phyloP scores from a whole-genome alignment of 2,113 vertebrate species.

The Gavia stellata region DNA sequence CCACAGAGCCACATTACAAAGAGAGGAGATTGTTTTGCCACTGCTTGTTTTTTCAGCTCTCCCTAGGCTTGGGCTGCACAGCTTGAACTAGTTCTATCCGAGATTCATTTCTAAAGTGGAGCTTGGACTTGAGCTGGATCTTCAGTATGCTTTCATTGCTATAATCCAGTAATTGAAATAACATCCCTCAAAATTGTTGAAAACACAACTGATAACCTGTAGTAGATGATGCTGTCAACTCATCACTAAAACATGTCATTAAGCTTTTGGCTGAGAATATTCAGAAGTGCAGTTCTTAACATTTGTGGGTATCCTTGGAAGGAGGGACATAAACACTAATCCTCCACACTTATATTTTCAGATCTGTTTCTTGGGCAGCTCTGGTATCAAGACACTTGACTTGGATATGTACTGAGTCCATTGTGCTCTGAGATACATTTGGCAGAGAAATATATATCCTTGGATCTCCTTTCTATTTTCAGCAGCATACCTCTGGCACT shows the following conservation, averaged over 20 bases:
- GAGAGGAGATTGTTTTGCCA: not conserved
- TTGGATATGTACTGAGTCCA: not conserved
- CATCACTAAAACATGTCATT: not conserved
- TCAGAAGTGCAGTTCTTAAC: not conserved
- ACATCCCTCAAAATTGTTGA: not conserved
- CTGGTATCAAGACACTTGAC: not conserved
- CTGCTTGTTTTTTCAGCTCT: not conserved
- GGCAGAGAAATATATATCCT: not conserved
- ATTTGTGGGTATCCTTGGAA: not conserved
- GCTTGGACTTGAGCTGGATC: not conserved
- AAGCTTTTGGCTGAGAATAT: not conserved
- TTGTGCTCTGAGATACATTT: not conserved
- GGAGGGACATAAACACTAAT: not conserved
- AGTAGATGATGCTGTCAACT: not conserved
- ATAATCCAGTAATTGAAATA: not conserved
- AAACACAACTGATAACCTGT: not conserved
- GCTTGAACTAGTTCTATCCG: not conserved
- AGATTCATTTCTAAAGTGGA: not conserved
- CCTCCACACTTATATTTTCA: not conserved
- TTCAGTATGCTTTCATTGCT: not conserved
- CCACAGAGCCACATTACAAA: not conserved
- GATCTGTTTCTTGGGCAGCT: not conserved
- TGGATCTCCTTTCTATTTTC: not conserved
- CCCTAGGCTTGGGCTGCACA: not conserved
- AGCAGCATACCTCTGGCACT: not conserved